Conservation (phyloP, 2,797 vertebrate genomes). For the Megalops cyprinoides region DNA sequence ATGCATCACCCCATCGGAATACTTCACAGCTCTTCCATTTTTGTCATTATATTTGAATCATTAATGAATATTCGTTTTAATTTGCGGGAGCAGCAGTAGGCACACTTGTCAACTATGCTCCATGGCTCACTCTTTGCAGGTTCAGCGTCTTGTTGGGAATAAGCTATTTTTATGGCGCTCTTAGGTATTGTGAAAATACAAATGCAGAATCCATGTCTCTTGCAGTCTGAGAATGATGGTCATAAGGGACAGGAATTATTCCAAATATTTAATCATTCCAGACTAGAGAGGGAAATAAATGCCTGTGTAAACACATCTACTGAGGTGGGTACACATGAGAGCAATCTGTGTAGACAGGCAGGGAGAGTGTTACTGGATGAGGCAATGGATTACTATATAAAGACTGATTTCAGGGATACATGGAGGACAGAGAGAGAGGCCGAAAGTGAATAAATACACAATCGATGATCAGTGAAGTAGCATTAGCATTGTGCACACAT, state of each 20-base stretch:
- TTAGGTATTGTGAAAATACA: background rate
- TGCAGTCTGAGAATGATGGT: conserved; percentile 1
- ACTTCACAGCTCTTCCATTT: background rate
- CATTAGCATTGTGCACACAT: conserved; percentile 72
- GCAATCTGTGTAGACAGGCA: background rate
- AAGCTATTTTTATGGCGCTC: background rate
- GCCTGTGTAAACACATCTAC: background rate
- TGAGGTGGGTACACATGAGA: background rate
- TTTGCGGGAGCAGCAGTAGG: background rate
- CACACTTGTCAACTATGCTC: background rate
- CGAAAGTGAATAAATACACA: conserved; percentile 31
- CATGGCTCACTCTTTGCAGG: background rate
- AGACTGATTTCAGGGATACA: conserved; percentile 10
- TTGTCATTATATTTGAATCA: background rate
- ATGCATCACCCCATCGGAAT: background rate
- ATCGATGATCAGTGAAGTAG: conserved; percentile 49
- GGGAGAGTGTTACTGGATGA: background rate
- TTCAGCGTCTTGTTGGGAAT: background rate
- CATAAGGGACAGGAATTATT: background rate
- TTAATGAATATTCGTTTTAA: background rate
- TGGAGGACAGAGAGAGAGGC: background rate
- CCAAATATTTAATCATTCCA: background rate
- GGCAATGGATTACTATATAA: background rate
- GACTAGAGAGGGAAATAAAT: background rate
- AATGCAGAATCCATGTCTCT: background rate